Base-by-base conservation (phyloP, 1,140 invertebrate genomes). In the Philotrypesis tridentata region DNA sequence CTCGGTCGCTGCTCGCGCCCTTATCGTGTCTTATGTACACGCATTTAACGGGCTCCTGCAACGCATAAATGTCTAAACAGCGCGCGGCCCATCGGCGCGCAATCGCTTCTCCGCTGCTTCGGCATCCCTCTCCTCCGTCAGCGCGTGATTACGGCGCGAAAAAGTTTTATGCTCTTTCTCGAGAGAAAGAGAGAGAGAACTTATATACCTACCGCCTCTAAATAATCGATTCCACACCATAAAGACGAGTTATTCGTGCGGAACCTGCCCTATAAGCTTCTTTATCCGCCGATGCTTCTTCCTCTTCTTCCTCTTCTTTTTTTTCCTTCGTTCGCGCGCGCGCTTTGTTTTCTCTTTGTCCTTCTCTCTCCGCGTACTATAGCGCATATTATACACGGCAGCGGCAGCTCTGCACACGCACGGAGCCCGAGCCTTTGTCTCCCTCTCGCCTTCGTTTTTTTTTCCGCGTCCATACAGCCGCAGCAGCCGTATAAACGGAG, bases 211-310 rank as follows among this genome's bases (percentile, higher is more conserved):
- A 63, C 31, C 31, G 71, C 37, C 37, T 80, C 61, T 25, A 74
- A 80, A 80, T 74, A 80, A 73, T 80, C 37, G 61, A 80, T 67
- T 80, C 40, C 40, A 14, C 27, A 3, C 72, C 61, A 67, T 65
- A 80, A 80, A 74, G 40, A 80, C 37, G 37, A 73, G 33, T 65
- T 80, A 67, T 43, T 73, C 37, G 79, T 74, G 14, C 33, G 60
- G 73, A 80, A 73, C 33, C 60, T 71, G 37, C 60, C 33, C 71
- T 74, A n/a, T n/a, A 31, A 68, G 77, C 77, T 82, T 37, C 43
- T 73, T 79, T 60, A 75, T 70, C 31, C 71, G 21, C 4, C 21
- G 31, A 37, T 9, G 33, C 12, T 67, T 76, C 70, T 65, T 80
- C n/a, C 4, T 77, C 23, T 71, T 80, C 80, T 48, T 70, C n/a